Evolutionary conservation across 2,888 invertebrate species (phyloP).

Genomic region (Dromius quadrimaculatus): DNA sequence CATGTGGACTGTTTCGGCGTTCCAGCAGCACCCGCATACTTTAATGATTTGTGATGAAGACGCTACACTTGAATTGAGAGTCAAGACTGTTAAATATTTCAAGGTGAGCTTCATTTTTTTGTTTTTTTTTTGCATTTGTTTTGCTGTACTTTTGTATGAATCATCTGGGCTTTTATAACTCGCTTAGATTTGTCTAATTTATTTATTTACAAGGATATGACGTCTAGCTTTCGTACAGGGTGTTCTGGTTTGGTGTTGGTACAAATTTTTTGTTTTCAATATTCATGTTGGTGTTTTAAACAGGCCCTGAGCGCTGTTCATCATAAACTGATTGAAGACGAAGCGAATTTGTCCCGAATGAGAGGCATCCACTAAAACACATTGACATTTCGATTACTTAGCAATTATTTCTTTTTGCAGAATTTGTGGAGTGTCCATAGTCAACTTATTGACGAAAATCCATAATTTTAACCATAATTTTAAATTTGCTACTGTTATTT

Average conservation of each 20-base stretch:
- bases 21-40: constrained; percentile 94
- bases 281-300: constrained; percentile 56
- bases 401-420: constrained; percentile 63
- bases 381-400: constrained; percentile 14
- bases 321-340: constrained; percentile 82
- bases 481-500: constrained; percentile 42
- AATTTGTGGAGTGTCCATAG: constrained; percentile 68
- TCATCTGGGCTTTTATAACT: not conserved
- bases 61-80: constrained; percentile 95
- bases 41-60: constrained; percentile 97
- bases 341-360: constrained; percentile 63
- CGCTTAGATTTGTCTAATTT: not conserved
- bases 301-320: constrained; percentile 89
- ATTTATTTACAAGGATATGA: not conserved
- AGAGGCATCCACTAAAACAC: constrained; percentile 63
- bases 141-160: not conserved
- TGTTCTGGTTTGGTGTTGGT: too few relatives aligned
- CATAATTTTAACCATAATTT: constrained; percentile 58
- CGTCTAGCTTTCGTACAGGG: not conserved
- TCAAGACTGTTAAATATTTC: constrained; percentile 99
- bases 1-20: constrained; percentile 99
- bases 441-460: constrained; percentile 66
- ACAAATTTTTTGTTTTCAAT: too few relatives aligned
- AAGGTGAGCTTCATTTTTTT: too few relatives aligned
- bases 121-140: not conserved